A percentile compares a stretch with the other conserved stretches of the same genome.
Evolutionary conservation across 2,797 vertebrate genomes (phyloP).

Genomic region (Cuculus canorus): DNA sequence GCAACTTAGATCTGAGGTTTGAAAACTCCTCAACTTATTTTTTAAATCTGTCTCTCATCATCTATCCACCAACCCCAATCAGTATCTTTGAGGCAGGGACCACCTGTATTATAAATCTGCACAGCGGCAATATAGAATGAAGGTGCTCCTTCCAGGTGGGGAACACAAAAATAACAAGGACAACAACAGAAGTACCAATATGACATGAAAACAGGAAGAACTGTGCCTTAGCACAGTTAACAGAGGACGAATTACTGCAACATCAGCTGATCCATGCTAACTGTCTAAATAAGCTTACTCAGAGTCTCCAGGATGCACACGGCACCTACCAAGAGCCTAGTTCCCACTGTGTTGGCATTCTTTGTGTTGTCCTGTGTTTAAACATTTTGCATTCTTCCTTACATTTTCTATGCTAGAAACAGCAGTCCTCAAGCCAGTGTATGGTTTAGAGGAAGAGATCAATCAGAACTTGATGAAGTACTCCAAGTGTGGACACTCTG

Average conservation of each 20-base stretch:
- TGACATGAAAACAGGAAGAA: neutral
- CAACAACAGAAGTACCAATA: neutral
- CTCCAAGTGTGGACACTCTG: neutral
- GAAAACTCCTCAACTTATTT: neutral
- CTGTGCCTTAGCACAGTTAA: neutral
- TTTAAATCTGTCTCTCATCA: neutral
- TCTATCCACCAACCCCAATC: neutral
- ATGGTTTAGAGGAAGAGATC: neutral
- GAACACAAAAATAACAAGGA: neutral
- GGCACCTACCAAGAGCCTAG: neutral
- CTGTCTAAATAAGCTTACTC: neutral
- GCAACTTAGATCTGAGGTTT: neutral
- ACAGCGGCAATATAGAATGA: rapidly evolving
- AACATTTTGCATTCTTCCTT: neutral
- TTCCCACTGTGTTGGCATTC: neutral
- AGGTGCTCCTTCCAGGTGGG: neutral
- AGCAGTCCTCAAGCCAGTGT: neutral
- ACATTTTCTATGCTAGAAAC: neutral
- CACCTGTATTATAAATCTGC: neutral
- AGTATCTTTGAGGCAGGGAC: neutral
- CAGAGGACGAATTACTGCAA: neutral
- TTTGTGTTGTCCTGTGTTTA: neutral
- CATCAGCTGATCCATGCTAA: neutral
- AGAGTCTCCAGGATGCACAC: neutral
- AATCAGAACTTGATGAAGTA: neutral